These are phyloP conservation scores for Periophthalmus magnuspinnatus DNA, from an alignment of 2,797 vertebrate genomes.

Conservation along the genomic window DNA sequence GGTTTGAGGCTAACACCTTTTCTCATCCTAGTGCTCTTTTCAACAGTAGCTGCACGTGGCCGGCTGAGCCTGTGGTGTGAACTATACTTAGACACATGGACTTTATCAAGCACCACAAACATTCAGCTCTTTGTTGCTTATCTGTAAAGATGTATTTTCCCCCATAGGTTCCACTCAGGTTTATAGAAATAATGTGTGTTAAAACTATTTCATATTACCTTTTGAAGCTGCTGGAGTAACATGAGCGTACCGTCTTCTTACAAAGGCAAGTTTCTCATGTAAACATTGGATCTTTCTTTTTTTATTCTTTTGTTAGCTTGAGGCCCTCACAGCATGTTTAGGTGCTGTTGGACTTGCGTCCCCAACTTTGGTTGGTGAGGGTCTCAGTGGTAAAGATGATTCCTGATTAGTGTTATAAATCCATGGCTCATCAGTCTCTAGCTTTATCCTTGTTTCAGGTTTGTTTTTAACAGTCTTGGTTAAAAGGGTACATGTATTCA, in stretches of 20 bases:
- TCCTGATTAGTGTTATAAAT: slow-evolving; percentile 74
- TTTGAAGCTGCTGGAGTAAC: slow-evolving; percentile 93
- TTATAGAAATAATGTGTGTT: slow-evolving; percentile 99
- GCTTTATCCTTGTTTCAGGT: slow-evolving; percentile 87
- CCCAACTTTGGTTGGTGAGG: slow-evolving; percentile 99
- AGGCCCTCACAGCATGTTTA: slow-evolving; percentile 93
- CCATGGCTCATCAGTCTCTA: slow-evolving; percentile 65
- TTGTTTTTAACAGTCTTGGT: slow-evolving; percentile 82
- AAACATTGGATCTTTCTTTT: slow-evolving; percentile 80
- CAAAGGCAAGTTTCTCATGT: slow-evolving; percentile 95
- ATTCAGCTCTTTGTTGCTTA: slow-evolving; percentile 82
- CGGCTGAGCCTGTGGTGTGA: slow-evolving; percentile 87
- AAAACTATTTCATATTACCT: slow-evolving; percentile 95
- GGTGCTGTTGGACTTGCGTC: slow-evolving; percentile 98
- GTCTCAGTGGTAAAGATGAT: slow-evolving; percentile 84
- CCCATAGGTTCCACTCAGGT: slow-evolving; percentile 96
- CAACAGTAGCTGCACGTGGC: slow-evolving; percentile 71
- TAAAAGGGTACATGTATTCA: slow-evolving; percentile 85
- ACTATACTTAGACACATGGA: slow-evolving; percentile 84
- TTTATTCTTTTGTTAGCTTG: slow-evolving; percentile 72
- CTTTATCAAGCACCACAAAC: slow-evolving; percentile 73
- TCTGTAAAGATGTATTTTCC: slow-evolving; percentile 86
- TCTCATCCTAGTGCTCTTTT: slow-evolving; percentile 91
- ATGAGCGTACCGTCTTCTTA: slow-evolving; percentile 85
- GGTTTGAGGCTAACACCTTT: slow-evolving; percentile 99